Conservation (phyloP, 2,113 vertebrate genomes). For the Chamaetylas fuelleborni region DNA sequence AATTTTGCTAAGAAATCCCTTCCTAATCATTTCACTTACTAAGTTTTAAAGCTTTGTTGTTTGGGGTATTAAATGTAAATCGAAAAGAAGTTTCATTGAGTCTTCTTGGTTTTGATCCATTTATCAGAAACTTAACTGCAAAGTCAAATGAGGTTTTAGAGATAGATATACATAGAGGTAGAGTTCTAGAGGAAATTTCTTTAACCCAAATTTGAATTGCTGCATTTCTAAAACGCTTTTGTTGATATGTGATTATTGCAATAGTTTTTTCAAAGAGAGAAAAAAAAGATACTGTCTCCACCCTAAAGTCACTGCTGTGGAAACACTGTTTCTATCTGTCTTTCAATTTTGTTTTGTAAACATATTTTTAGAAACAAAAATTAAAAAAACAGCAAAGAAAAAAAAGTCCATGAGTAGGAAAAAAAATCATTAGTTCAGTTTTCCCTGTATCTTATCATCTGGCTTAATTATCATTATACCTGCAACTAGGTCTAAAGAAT, state of each 20-base stretch:
- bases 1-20: background rate
- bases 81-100: background rate
- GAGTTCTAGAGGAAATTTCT: background rate
- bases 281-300: background rate
- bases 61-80: background rate
- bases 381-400: background rate
- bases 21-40: background rate
- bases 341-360: background rate
- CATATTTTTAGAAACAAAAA: background rate
- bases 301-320: background rate
- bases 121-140: background rate
- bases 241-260: background rate
- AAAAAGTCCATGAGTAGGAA: background rate
- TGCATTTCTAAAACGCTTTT: background rate
- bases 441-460: background rate
- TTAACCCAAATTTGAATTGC: background rate
- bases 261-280: background rate
- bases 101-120: background rate
- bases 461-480: background rate
- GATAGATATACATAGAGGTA: background rate
- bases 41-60: background rate
- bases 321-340: background rate
- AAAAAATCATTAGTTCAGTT: background rate
- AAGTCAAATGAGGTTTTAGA: background rate
- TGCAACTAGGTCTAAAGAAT: background rate